Evolutionary conservation across 2,888 invertebrate species (phyloP).

Genomic region (Cylindroiulus punctatus): DNA sequence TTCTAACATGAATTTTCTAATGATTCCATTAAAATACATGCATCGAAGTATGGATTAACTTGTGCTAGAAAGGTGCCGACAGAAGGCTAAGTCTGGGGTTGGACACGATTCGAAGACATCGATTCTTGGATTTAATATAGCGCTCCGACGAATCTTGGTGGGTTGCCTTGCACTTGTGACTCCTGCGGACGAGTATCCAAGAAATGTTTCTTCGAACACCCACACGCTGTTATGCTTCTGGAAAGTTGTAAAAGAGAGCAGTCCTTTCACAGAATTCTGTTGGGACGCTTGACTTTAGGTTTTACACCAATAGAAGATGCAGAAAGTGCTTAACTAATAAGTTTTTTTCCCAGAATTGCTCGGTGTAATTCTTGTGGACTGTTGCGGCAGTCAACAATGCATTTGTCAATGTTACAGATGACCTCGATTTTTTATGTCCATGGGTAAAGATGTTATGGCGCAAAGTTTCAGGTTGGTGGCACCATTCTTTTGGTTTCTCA

Average conservation of each 20-base stretch:
- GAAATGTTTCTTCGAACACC: not conserved
- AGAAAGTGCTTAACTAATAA: not conserved
- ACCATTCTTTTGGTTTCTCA: slow-evolving; percentile 34
- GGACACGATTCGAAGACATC: not conserved
- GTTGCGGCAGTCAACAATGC: not conserved
- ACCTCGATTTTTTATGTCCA: not conserved
- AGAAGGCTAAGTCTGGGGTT: too few relatives aligned
- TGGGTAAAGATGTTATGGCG: not conserved
- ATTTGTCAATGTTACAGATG: not conserved
- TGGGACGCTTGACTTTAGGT: not conserved
- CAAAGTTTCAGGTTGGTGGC: slow-evolving; percentile 29
- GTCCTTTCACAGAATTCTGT: not conserved
- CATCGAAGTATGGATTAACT: not conserved
- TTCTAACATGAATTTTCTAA: not conserved
- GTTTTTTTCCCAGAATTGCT: not conserved
- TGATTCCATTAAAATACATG: not conserved
- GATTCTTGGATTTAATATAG: not conserved
- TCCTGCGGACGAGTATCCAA: not conserved
- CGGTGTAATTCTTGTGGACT: not conserved
- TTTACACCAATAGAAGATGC: not conserved
- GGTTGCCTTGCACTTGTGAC: not conserved
- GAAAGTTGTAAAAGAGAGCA: not conserved
- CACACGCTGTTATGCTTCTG: not conserved
- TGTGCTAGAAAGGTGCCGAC: not conserved
- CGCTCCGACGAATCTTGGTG: not conserved